phyloP scores from a whole-genome alignment of 2,888 invertebrate species.

The Rhodophaea formosa region DNA sequence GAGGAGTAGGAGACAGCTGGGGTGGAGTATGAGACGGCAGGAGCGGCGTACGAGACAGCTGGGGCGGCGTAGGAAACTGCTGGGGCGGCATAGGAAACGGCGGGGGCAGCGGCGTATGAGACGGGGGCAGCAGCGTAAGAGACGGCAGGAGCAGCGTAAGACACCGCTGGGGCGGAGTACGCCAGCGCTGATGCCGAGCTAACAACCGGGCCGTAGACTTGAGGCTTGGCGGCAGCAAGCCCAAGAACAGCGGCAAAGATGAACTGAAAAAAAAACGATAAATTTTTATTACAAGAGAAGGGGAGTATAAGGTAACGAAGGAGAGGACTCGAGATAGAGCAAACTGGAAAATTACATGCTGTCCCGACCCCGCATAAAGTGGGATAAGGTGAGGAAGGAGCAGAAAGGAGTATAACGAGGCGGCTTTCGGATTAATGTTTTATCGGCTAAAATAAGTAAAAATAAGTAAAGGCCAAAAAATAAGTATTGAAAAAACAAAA shows the following conservation, averaged over 20 bases:
- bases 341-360: no score
- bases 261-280: conserved; percentile 23
- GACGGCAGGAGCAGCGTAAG: background rate
- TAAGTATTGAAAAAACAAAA: no score
- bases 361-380: no score
- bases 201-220: conserved; percentile 1
- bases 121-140: background rate
- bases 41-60: conserved; percentile 10
- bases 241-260: conserved; percentile 22
- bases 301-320: no score
- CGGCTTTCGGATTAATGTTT: no score
- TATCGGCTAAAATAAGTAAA: no score
- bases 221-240: conserved; percentile 26
- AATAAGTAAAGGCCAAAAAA: no score
- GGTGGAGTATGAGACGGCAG: background rate
- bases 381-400: no score
- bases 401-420: no score
- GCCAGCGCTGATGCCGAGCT: background rate
- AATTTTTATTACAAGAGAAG: no score
- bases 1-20: conserved; percentile 13
- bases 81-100: conserved; percentile 4
- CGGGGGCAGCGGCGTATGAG: conserved; percentile 1
- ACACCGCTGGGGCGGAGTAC: background rate
- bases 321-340: no score
- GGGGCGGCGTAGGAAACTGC: conserved; percentile 6